Percentiles rank a stretch among this genome's conserved stretches.
phyloP scores from a whole-genome alignment of 2,113 vertebrate species.

The Ammodytes dubius region DNA sequence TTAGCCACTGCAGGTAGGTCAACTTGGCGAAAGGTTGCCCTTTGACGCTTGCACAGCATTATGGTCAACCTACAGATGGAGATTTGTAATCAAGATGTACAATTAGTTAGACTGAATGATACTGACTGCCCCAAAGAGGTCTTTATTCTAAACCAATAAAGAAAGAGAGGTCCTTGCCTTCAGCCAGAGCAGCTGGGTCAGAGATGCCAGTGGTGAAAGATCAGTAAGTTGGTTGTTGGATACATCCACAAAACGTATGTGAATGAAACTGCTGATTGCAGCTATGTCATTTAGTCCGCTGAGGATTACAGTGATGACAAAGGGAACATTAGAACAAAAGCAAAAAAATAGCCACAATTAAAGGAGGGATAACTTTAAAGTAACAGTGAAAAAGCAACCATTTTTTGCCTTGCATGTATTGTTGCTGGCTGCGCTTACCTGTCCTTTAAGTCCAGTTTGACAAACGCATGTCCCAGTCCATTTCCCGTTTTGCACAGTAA shows the following conservation, averaged over 20 bases:
- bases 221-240: constrained; percentile 90
- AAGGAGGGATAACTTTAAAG: neutral
- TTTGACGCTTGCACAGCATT: constrained; percentile 84
- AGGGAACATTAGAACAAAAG: neutral
- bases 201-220: constrained; percentile 86
- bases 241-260: constrained; percentile 93
- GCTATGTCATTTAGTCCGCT: constrained; percentile 89
- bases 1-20: constrained; percentile 91
- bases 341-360: neutral
- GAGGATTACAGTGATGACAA: neutral
- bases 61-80: constrained; percentile 77
- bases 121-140: neutral
- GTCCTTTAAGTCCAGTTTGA: constrained; percentile 87
- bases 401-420: neutral
- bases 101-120: neutral
- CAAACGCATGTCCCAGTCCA: constrained; percentile 90
- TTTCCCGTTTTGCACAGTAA: constrained; percentile 88
- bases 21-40: constrained; percentile 85
- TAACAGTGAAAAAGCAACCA: neutral
- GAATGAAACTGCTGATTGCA: constrained; percentile 86
- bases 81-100: neutral
- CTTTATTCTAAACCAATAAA: constrained; percentile 1
- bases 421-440: constrained; percentile 81
- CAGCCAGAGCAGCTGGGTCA: constrained; percentile 93
- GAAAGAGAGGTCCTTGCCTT: constrained; percentile 76